phyloP scores from a whole-genome alignment of 2,113 vertebrate genomes.

The Raphicerus campestris region DNA sequence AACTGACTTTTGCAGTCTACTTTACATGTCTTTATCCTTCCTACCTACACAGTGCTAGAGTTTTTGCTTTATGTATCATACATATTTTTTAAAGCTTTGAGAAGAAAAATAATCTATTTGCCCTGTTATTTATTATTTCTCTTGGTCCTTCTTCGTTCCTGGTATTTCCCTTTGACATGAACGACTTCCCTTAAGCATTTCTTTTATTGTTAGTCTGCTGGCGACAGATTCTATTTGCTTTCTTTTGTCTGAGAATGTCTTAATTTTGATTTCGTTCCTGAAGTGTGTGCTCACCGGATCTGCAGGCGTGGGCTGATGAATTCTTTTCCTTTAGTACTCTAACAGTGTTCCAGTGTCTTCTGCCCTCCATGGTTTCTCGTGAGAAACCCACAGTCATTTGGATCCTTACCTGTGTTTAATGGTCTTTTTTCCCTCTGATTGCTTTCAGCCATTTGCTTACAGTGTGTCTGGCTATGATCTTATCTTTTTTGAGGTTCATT shows the following conservation, averaged over 20 bases:
- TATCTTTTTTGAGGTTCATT: neutral
- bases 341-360: neutral
- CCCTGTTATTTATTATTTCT: neutral
- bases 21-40: neutral
- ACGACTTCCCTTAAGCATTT: neutral
- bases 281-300: neutral
- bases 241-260: neutral
- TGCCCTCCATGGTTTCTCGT: neutral
- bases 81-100: neutral
- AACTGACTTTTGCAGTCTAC: neutral
- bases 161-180: neutral
- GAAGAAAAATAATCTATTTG: neutral
- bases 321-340: neutral
- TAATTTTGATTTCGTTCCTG: constrained; percentile 5
- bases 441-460: neutral
- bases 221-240: neutral
- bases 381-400: neutral
- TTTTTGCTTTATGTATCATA: neutral
- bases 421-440: neutral
- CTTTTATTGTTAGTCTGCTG: neutral
- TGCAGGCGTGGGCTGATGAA: neutral
- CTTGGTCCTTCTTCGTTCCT: neutral
- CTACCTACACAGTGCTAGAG: neutral
- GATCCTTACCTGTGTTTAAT: neutral
- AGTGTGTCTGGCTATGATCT: neutral